These are phyloP conservation scores for Syngnathus typhle DNA, from an alignment of 2,113 vertebrate genomes.

Conservation along the genomic window DNA sequence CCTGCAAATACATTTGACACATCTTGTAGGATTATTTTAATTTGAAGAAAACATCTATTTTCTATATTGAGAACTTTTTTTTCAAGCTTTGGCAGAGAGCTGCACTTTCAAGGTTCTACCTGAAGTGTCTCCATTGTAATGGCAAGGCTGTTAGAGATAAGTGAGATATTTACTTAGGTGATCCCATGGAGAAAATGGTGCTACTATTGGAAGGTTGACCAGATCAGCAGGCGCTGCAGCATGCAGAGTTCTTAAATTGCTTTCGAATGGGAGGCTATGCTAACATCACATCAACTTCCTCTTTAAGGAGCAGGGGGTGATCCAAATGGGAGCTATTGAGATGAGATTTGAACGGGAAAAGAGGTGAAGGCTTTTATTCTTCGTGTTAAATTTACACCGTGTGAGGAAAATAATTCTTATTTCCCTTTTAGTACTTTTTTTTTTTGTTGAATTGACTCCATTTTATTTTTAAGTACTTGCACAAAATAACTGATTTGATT, in stretches of 20 bases:
- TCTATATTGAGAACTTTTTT: not conserved
- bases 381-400: not conserved
- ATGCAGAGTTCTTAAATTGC: slow-evolving; percentile 56
- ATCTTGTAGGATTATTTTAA: no score
- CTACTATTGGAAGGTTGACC: slow-evolving; percentile 39
- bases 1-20: not conserved
- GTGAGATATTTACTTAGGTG: slow-evolving; percentile 18
- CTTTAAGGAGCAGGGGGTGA: slow-evolving; percentile 26
- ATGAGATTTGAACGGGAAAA: not conserved
- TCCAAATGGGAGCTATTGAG: not conserved
- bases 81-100: not conserved
- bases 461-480: no score
- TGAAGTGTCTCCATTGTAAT: slow-evolving; percentile 4
- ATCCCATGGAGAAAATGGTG: slow-evolving; percentile 16
- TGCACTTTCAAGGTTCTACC: not conserved
- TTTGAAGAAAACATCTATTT: no score
- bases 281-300: slow-evolving; percentile 28
- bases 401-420: no score
- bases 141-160: slow-evolving; percentile 4
- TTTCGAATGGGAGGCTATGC: slow-evolving; percentile 36
- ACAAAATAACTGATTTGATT: no score
- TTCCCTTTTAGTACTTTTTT: no score
- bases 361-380: not conserved
- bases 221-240: slow-evolving; percentile 39
- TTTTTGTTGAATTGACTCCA: no score